A percentile compares a stretch with the other conserved stretches of the same genome.
phyloP scores from a whole-genome alignment of 2,797 vertebrate genomes.

The Rhinophrynus dorsalis region DNA sequence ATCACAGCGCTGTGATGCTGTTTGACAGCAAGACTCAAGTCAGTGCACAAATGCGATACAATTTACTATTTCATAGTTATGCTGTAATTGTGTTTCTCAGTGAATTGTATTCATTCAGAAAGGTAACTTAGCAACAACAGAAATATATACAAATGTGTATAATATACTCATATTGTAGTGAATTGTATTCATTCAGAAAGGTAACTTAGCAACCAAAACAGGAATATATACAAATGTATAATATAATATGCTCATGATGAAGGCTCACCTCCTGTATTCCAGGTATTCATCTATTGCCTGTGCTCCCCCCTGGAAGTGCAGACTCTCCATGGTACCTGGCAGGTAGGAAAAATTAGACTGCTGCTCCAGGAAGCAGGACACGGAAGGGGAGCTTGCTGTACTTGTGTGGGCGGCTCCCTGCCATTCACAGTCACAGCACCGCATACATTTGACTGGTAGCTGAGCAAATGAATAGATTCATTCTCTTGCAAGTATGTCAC shows the following conservation, averaged over 20 bases:
- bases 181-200: background rate
- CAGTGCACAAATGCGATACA: too few species aligned
- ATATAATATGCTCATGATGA: background rate
- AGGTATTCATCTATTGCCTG: slow-evolving; percentile 59
- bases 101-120: too few species aligned
- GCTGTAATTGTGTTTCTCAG: too few species aligned
- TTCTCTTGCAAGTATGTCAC: too few species aligned
- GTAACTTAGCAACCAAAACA: slow-evolving; percentile 25
- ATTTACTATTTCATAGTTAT: too few species aligned
- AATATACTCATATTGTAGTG: background rate
- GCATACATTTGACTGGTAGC: too few species aligned
- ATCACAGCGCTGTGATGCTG: too few species aligned
- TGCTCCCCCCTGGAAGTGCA: slow-evolving; percentile 50
- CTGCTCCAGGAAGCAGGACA: background rate
- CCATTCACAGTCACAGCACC: rapidly evolving
- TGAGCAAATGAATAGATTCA: too few species aligned
- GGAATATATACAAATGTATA: background rate
- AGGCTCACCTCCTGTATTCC: slow-evolving; percentile 63
- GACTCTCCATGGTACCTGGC: slow-evolving; percentile 58
- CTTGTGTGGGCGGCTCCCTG: background rate
- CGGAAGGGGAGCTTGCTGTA: rapidly evolving
- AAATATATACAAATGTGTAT: background rate
- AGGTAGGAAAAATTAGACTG: background rate
- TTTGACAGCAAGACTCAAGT: too few species aligned
- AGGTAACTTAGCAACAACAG: slow-evolving; percentile 24